phyloP scores from a whole-genome alignment of 2,113 vertebrate species.

The Ciconia stormi region DNA sequence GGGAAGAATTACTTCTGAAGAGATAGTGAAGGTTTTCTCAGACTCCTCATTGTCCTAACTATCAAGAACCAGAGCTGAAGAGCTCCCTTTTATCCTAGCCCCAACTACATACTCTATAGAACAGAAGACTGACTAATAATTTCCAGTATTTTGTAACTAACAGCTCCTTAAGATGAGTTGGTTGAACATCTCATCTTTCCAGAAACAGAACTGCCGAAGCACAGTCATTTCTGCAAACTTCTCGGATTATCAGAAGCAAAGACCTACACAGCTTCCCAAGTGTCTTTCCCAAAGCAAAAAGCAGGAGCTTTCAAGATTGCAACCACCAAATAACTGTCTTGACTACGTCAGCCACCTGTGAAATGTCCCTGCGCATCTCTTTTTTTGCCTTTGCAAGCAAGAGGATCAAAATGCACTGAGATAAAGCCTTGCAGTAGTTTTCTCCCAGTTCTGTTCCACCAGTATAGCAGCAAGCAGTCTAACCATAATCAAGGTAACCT shows the following conservation, averaged over 20 bases:
- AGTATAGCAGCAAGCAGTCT: neutral
- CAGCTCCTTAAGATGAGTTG: neutral
- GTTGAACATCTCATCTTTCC: neutral
- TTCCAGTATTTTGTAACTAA: neutral
- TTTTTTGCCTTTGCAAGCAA: neutral
- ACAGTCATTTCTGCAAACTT: neutral
- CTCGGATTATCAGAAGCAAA: neutral
- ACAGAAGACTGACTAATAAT: neutral
- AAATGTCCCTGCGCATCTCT: neutral
- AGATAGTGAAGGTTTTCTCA: neutral
- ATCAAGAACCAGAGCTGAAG: neutral
- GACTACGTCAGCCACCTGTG: neutral
- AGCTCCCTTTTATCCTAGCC: neutral
- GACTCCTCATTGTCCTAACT: neutral
- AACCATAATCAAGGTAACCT: neutral
- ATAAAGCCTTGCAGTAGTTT: neutral
- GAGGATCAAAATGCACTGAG: neutral
- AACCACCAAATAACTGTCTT: neutral
- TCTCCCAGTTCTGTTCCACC: neutral
- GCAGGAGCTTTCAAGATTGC: neutral
- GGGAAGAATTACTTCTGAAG: neutral
- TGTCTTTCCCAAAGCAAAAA: neutral
- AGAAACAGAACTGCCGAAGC: neutral
- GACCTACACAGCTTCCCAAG: neutral
- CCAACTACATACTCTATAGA: neutral